Percentiles rank a stretch among this genome's conserved stretches.
These are phyloP conservation scores for Leptocoma aspasia DNA, from an alignment of 2,113 vertebrate species.

Conservation along the genomic window DNA sequence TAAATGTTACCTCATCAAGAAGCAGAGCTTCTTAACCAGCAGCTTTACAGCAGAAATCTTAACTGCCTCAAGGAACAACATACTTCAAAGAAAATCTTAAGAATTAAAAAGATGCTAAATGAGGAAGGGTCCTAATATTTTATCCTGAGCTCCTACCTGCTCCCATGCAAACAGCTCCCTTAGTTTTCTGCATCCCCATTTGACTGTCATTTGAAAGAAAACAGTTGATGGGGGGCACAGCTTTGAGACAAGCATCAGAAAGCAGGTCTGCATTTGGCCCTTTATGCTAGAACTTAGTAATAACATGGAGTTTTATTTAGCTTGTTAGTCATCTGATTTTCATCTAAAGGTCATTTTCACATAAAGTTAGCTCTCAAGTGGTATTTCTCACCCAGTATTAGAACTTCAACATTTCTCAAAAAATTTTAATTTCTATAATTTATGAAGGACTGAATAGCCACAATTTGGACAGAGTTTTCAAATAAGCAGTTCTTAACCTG, in stretches of 20 bases:
- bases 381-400: not conserved
- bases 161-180: not conserved
- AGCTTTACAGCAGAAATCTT: not conserved
- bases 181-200: not conserved
- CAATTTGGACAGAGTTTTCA: not conserved
- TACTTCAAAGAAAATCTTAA: not conserved
- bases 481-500: not conserved
- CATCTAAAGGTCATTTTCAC: not conserved
- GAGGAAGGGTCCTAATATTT: not conserved
- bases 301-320: slow-evolving; percentile 9
- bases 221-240: not conserved
- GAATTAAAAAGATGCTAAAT: not conserved
- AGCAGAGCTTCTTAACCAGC: not conserved
- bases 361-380: not conserved
- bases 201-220: not conserved
- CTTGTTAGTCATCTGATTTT: not conserved
- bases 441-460: not conserved
- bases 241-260: not conserved
- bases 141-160: not conserved
- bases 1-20: not conserved
- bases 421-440: not conserved
- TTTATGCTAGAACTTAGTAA: not conserved
- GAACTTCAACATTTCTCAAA: not conserved
- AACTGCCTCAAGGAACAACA: not conserved
- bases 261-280: not conserved